phyloP scores from a whole-genome alignment of 1,140 invertebrate species.

The Nasonia longicornis region DNA sequence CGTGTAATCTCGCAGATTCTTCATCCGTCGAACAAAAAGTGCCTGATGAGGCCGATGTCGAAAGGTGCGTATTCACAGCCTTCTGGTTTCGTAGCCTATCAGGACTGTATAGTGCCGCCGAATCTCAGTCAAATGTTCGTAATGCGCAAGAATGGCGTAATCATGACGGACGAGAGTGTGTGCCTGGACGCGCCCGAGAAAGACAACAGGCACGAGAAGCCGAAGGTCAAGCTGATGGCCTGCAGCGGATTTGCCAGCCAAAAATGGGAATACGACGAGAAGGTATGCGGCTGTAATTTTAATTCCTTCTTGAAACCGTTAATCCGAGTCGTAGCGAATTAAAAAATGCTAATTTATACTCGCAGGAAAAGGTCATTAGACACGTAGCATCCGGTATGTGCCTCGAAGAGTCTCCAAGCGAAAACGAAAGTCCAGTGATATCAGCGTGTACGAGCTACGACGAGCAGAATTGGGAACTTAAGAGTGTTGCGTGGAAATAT shows the following conservation, averaged over 20 bases:
- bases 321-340: background rate
- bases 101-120: constrained; percentile 67
- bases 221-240: constrained; percentile 76
- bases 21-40: constrained; percentile 69
- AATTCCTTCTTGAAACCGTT: background rate
- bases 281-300: constrained; percentile 58
- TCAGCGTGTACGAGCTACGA: constrained; percentile 65
- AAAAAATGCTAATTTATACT: constrained; percentile 49
- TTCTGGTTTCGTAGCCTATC: constrained; percentile 74
- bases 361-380: constrained; percentile 67
- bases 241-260: constrained; percentile 75
- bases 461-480: constrained; percentile 71
- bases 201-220: constrained; percentile 63
- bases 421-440: constrained; percentile 67
- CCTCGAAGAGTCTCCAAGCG: constrained; percentile 65
- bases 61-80: constrained; percentile 73
- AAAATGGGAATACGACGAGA: constrained; percentile 74
- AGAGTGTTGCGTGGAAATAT: constrained; percentile 69
- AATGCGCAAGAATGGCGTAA: constrained; percentile 74
- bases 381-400: constrained; percentile 72
- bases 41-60: constrained; percentile 73
- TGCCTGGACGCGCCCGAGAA: constrained; percentile 78
- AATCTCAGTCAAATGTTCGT: constrained; percentile 81
- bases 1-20: constrained; percentile 65
- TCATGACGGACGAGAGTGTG: constrained; percentile 81